Base-by-base conservation (phyloP, 2,113 vertebrate genomes). In the Ceratotherium simum region DNA sequence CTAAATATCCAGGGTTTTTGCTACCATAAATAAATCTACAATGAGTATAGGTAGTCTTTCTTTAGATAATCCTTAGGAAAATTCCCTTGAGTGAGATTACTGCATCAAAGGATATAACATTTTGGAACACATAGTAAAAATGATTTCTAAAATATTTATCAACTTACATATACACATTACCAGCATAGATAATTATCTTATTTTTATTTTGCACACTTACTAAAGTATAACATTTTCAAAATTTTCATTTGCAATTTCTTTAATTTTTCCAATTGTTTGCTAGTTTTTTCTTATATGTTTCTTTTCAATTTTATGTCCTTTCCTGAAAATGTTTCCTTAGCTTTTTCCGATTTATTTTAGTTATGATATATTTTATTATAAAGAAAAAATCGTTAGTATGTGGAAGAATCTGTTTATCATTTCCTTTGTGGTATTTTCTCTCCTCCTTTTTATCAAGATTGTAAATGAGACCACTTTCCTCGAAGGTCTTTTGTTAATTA, bases 401-500 rank as follows among this genome's bases (percentile, higher is more conserved):
- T 42, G 70, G 29, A 39, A 86, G 31, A 60, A 86, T 90, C 25
- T 85, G 8, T 67, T 67, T 85, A 48, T 73, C 31, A 96, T 94
- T 97, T 85, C 16, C 62, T 96, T 95, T 93, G 25, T 46, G 33
- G 5, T 69, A 58, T 51, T 18, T 42, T 91, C 9, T 81, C 48
- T 6, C 17, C 1, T 60, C 6, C 33, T 80, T 95, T 95, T 86
- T 67, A 87, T 94, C 69, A 87, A 90, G 64, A 84, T 96, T 96
- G 14, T 96, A 94, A 93, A 97, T 97, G 64, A 97, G 33, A 51
- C 64, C 31, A 84, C 39, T 29, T 97, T 97, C 39, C 70, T 94
- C n/a, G 67, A 85, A 85, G 54, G 46, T 73, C 84, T 97, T 94
- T 72, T 46, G 46, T 58, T 97, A 94, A 98, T 97, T 96, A 95